Evolutionary conservation across 2,888 invertebrate species (phyloP), one percentile per base, ranked within the genome.

Genomic region (Drosophila anomalata): DNA sequence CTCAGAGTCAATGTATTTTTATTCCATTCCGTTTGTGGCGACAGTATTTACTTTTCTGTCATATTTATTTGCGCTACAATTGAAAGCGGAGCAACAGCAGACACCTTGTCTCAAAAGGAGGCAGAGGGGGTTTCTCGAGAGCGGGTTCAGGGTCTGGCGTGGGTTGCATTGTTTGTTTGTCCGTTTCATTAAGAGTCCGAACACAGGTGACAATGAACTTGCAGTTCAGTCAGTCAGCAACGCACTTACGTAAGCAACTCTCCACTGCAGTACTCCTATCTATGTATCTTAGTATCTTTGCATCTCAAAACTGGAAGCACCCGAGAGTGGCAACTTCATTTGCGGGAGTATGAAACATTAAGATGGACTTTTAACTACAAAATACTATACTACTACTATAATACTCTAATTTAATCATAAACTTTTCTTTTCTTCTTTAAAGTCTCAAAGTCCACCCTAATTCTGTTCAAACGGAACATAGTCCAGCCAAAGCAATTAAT

Each of bases 301-400:
- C n/a, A 36, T 36, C 50, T 67, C 61, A 24, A 67, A 58, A 63
- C 53, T 65, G 67, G 68, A 74, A 51, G 67, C 79, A 77, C 69
- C 76, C 79, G 68, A 63, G 69, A 79, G 84, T 79, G 66, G 75
- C 87, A 86, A 59, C 83, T 79, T 80, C 72, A 77, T 80, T 86
- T 72, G 66, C 47, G 51, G 51, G 7, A 33, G 36, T 42, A 33
- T 47, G 36, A 22, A 56, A 36, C 2, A 20, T 17, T 9, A 7
- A 9, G 41, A 20, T 20, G n/a, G 36, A 36, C 36, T 36, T 33
- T 33, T 4, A 4, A 12, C 12, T 1, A n/a, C 0, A 3, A 20
- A 41, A 41, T n/a, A n/a, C n/a, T n/a, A n/a, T n/a, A n/a, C n/a
- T n/a, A n/a, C n/a, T n/a, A n/a, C n/a, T n/a, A n/a, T n/a, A n/a